Percentiles rank a stretch among this genome's conserved stretches.
These are phyloP conservation scores for Bombus balteatus DNA, from an alignment of 1,140 invertebrate genomes.

Conservation along the genomic window DNA sequence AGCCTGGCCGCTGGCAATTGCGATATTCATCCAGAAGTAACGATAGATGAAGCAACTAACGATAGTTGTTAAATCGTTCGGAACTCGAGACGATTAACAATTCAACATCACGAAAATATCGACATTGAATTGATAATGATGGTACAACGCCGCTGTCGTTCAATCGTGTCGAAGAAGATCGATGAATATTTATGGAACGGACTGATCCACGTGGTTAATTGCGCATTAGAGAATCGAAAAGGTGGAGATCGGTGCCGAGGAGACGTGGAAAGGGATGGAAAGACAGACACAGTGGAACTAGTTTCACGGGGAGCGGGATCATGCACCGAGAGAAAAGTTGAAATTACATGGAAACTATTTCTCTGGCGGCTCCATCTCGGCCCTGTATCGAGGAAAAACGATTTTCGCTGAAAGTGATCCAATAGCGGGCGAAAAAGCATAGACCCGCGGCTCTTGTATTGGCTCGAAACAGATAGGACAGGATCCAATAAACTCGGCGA, in stretches of 20 bases:
- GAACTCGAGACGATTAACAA: not conserved
- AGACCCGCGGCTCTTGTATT: conserved; percentile 27
- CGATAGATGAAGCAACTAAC: too few relatives aligned
- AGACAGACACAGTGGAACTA: not conserved
- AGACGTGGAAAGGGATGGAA: not conserved
- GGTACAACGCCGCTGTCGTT: not conserved
- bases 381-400: conserved; percentile 36
- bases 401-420: conserved; percentile 43
- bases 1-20: too few relatives aligned
- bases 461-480: conserved; percentile 25
- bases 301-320: not conserved
- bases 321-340: conserved; percentile 9
- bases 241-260: not conserved
- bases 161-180: not conserved
- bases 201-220: not conserved
- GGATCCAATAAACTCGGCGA: conserved; percentile 43
- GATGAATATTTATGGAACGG: conserved; percentile 2
- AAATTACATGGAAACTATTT: conserved; percentile 55
- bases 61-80: too few relatives aligned
- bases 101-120: not conserved
- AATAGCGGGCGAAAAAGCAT: conserved; percentile 25
- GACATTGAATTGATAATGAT: not conserved
- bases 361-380: conserved; percentile 19
- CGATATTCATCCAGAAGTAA: too few relatives aligned
- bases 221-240: not conserved